Base-by-base conservation (phyloP, 2,113 vertebrate species). In the Panthera tigris region DNA sequence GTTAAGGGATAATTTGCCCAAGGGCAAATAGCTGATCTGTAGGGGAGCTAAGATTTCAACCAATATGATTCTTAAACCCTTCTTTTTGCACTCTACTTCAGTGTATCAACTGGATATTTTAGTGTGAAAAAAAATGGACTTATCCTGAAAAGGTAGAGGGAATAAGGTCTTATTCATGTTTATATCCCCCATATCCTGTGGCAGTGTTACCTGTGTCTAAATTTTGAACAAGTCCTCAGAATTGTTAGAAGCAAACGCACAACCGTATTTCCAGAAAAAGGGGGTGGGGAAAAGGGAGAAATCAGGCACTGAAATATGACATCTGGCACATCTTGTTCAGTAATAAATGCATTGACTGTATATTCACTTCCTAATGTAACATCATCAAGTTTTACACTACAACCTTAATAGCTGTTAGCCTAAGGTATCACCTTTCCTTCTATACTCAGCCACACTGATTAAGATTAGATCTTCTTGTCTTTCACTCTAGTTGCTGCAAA, bases 401-500 rank as follows among this genome's bases (percentile, higher is more conserved):
- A 95, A 90, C 14, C 74, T 92, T 95, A 96, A 80, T 97, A 90
- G 65, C 82, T 95, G 65, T 94, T 94, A 76, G 76, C 65, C 92
- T 69, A 63, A 85, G 25, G 36, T 95, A 68, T 97, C 87, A 79
- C 65, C 39, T 98, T 96, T 96, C 96, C 96, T 87, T 79, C 92
- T 61, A 16, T 31, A 86, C 84, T 82, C 50, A 68, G 80, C 84
- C 84, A 83, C 88, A 78, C 69, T 95, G 80, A 31, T 73, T 96
- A 81, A 97, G 96, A 98, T 97, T 96, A 97, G 76, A 96, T 98
- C 97, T 93, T 93, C 93, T 93, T 96, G 68, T 78, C 89, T 98
- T 98, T 98, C 93, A 74, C 50, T 96, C 91, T 87, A 27, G 82
- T 93, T 89, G 73, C 79, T 94, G 92, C 76, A 90, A 96, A 96